Base-by-base conservation (phyloP, 2,113 vertebrate species). In the Chaenocephalus aceratus region DNA sequence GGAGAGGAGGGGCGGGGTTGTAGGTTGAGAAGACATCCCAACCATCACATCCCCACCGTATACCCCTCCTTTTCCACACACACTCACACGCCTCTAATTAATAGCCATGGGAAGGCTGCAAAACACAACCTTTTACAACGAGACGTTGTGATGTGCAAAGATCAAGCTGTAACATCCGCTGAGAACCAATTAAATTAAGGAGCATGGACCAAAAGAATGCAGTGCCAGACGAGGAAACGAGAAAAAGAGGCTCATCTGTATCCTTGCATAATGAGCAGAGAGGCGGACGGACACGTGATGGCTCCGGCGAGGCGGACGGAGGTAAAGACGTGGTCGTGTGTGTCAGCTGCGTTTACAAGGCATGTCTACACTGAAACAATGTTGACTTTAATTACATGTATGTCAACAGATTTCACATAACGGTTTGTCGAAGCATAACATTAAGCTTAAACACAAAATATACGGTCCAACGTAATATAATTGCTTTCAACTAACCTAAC, bases 81-180 rank as follows among this genome's bases (percentile, higher is more conserved):
- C 80, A 83, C n/a, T 89, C 90, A 88, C 75, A 88, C 66, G 54
- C 74, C 79, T 88, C 72, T 89, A 90, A 93, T 91, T 88, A 88
- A 61, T 18, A 87, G 77, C 81, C 77, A 75, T 73, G 85, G 86
- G 86, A 80, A 90, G 87, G 71, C 85, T 57, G 75, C 67, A 66
- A 79, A 91, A 91, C 82, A 87, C 85, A 89, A 68, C 71, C 48
- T 69, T 82, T 90, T 81, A 83, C 57, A 68, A 81, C 66, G 80
- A 85, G 71, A 84, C 71, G 80, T 51, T 69, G 72, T 59, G 73
- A 86, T 67, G 86, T 44, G 82, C 75, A 60, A 60, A 73, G 75
- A 87, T 83, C 78, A 79, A 74, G 73, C 86, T 57, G 79, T 44
- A 78, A 75, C 79, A 82, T 86, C 73, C 68, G 52, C 80, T 53